Conservation (phyloP, 1,140 invertebrate species). For the Musca vetustissima region DNA sequence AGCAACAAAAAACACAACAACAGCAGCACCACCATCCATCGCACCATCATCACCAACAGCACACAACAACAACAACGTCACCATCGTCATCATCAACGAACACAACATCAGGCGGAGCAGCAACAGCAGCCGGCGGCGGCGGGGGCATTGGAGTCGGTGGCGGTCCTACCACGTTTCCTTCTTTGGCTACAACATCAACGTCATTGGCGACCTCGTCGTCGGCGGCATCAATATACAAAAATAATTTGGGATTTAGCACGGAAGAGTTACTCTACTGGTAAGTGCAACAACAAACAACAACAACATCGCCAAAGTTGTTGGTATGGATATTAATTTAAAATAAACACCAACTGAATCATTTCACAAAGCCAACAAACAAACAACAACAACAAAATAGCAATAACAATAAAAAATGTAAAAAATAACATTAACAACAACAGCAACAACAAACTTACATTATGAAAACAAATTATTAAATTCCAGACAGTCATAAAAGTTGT, state of each 20-base stretch:
- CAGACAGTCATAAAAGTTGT: no score
- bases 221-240: constrained; percentile 27
- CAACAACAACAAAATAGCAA: no score
- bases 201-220: constrained; percentile 27
- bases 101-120: neutral
- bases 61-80: constrained; percentile 1
- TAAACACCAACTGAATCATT: no score
- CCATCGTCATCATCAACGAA: neutral
- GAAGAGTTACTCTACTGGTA: constrained; percentile 85
- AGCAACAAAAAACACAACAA: neutral
- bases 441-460: no score
- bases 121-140: neutral
- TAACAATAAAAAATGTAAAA: no score
- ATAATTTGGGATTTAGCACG: constrained; percentile 68
- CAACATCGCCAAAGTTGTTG: no score
- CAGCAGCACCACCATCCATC: no score
- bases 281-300: constrained; percentile 45
- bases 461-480: no score
- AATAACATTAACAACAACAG: no score
- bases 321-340: no score
- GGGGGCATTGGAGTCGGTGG: no score
- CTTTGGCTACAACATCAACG: constrained; percentile 47
- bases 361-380: no score
- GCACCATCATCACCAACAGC: neutral
- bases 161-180: constrained; percentile 57